These are phyloP conservation scores for Conger conger DNA, from an alignment of 2,113 vertebrate genomes.

Conservation along the genomic window DNA sequence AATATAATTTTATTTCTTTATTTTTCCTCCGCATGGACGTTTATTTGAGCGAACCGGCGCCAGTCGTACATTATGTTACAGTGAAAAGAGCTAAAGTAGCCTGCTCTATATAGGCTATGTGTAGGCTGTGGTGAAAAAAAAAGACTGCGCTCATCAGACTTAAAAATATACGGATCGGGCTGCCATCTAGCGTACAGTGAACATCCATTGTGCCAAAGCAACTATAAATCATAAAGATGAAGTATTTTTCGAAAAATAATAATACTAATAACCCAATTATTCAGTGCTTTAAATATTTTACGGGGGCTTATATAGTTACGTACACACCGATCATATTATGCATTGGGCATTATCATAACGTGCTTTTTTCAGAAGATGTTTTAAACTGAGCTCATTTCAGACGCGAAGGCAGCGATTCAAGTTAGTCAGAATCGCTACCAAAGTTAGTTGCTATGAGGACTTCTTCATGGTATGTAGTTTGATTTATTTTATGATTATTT, in stretches of 20 bases:
- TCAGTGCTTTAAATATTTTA: not conserved
- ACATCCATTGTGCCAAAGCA: slow-evolving; percentile 25
- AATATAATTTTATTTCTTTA: not conserved
- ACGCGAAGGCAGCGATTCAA: not conserved
- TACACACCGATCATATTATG: not conserved
- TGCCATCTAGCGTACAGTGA: slow-evolving; percentile 80
- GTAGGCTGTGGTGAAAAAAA: not conserved
- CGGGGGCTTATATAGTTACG: not conserved
- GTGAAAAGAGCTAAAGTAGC: not conserved
- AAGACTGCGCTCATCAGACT: slow-evolving; percentile 22
- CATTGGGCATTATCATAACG: not conserved
- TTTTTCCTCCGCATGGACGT: not conserved
- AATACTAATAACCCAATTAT: not conserved
- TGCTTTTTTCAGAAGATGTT: not conserved
- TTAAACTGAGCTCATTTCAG: not conserved
- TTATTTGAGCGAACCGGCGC: not conserved
- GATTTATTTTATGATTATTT: too few species aligned
- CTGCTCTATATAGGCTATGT: not conserved
- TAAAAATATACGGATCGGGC: slow-evolving; percentile 67
- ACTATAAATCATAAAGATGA: slow-evolving; percentile 36
- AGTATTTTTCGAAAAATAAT: slow-evolving; percentile 17
- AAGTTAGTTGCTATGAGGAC: not conserved
- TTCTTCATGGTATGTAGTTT: too few species aligned
- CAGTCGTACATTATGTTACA: not conserved
- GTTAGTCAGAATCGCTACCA: not conserved